Evolutionary conservation across 1,140 invertebrate genomes (phyloP), one percentile per base, ranked within the genome.

Genomic region (Trachymyrmex septentrionalis): DNA sequence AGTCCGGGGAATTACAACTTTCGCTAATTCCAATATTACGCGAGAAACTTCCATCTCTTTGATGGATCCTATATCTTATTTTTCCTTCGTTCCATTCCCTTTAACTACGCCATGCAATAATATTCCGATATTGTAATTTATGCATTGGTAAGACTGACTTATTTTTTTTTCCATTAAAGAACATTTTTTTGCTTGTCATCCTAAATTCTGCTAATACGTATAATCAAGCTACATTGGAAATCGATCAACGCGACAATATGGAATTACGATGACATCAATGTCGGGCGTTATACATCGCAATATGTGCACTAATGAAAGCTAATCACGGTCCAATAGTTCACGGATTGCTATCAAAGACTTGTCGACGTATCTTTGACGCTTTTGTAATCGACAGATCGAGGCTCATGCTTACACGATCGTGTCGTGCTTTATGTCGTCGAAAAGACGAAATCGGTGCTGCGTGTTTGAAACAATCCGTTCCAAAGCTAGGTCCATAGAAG

Each of bases 1-100:
- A 84, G 80, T 84, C 80, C 55, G 44, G 48, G 55, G 80, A 84
- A 75, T 84, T 84, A 84, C 69, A 84, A 84, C 80, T 84, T 84
- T 84, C 55, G 80, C 57, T 84, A 84, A 84, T 84, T 75, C 80
- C 55, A 27, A 84, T 84, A 84, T 84, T 84, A 75, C 69, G 69
- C 53, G 71, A 48, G 67, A 73, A 84, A 84, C 69, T 84, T 84
- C 48, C 80, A 50, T 73, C 69, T 57, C 80, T 84, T 84, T 75
- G 80, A 75, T 61, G 38, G 63, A 57, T 71, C 30, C 21, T 38
- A 34, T 64, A 48, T 84, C 57, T 75, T 84, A 75, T 84, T 73
- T 73, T 73, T 84, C 38, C 34, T 61, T 73, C 55, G 38, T 71
- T 19, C 55, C 69, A 75, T 84, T 73, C 55, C 80, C 55, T 75